Evolutionary conservation across 2,113 vertebrate genomes (phyloP), one percentile per base, ranked within the genome.

Genomic region (Sphyrna mokarran): DNA sequence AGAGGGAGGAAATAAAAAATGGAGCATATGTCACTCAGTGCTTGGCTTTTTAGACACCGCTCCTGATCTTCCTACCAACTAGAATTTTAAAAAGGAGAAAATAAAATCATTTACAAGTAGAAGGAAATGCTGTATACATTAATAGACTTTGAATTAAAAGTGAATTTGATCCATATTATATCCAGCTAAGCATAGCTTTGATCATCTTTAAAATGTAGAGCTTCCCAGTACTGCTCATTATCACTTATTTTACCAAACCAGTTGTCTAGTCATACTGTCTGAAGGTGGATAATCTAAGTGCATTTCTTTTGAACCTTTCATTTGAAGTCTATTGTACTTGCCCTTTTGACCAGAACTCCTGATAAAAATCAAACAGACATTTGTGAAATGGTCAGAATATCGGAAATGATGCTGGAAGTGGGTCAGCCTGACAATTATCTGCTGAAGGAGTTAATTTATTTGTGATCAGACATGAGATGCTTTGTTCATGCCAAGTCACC

Each of bases 391-490:
- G 94, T 11, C 94, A 95, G 94, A 76, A 95, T 95, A 95, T 95
- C 94, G 94, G 94, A 95, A 95, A 95, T 95, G 94, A 95, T 95
- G 26, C 94, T 76, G 94, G 94, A 95, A 95, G 43, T 43, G 94
- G 94, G 94, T 72, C 68, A 95, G 94, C 94, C 94, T 95, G 69
- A 95, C 94, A 95, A 95, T 95, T 95, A 95, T 48, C 94, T 72
- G 66, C 94, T 95, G 94, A 95, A 95, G 94, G 94, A 95, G 94
- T 95, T 95, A 95, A 95, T 95, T 95, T 95, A 95, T 70, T 72
- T 70, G 94, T 95, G 94, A 40, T 95, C 94, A 95, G 94, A 95
- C 94, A 95, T 95, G 94, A 54, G 94, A 95, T 95, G 94, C 94
- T 95, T 95, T 95, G 94, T 95, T 95, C 68, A 72, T 72, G 68